Evolutionary conservation across 2,888 invertebrate genomes (phyloP).

Genomic region (Hyalella azteca): DNA sequence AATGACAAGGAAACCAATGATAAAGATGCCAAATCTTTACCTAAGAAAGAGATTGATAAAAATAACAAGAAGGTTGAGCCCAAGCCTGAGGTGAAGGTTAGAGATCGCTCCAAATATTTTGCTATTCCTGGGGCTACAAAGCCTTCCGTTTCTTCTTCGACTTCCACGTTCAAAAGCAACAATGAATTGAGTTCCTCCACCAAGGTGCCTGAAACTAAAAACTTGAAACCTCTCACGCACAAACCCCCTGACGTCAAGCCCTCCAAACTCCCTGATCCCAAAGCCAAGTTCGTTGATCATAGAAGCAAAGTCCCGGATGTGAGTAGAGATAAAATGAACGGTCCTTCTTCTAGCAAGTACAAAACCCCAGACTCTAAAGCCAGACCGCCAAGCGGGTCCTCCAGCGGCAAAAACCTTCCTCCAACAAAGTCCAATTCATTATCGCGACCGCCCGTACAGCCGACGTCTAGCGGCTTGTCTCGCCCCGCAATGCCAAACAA

Average conservation of each 20-base stretch:
- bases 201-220: slow-evolving; percentile 7
- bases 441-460: background rate
- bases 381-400: background rate
- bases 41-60: slow-evolving; percentile 31
- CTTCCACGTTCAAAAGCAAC: background rate
- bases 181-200: background rate
- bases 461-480: background rate
- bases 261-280: background rate
- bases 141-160: background rate
- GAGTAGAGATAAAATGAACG: background rate
- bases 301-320: background rate
- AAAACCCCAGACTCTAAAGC: slow-evolving; percentile 14
- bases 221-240: no score
- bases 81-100: slow-evolving; percentile 38
- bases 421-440: background rate
- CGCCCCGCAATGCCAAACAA: slow-evolving; percentile 48
- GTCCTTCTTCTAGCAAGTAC: background rate
- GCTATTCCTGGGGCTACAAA: slow-evolving; percentile 38
- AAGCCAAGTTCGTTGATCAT: no score
- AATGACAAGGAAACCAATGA: background rate
- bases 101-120: slow-evolving; percentile 53
- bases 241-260: slow-evolving; percentile 17
- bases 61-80: slow-evolving; percentile 41
- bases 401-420: background rate
- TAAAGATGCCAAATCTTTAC: background rate